Evolutionary conservation across 1,140 invertebrate genomes (phyloP).

Genomic region (Nasonia giraulti): DNA sequence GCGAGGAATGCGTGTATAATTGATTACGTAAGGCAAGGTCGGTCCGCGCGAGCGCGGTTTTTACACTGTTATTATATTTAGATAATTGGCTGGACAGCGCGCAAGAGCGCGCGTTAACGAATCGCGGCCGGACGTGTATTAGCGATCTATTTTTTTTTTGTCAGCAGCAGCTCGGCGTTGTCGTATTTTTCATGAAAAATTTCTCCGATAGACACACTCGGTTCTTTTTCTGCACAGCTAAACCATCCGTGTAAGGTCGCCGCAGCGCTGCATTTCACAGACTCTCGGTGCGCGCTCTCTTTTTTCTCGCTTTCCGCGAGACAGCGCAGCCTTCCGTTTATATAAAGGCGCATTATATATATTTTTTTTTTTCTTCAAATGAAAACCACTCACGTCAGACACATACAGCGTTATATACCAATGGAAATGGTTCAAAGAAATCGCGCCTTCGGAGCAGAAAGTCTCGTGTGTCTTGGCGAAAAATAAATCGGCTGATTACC

Average conservation of each 20-base stretch:
- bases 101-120: slow-evolving; percentile 18
- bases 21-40: slow-evolving; percentile 43
- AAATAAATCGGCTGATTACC: background rate
- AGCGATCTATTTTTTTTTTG: too few species aligned
- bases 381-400: background rate
- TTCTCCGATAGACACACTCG: background rate
- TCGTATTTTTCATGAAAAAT: background rate
- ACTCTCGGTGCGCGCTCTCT: background rate
- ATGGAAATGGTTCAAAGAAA: too few species aligned
- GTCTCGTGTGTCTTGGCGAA: background rate
- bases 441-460: background rate
- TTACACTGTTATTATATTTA: slow-evolving; percentile 40
- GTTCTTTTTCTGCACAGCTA: background rate
- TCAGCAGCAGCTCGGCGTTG: too few species aligned
- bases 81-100: slow-evolving; percentile 23
- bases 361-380: too few species aligned
- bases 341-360: background rate
- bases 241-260: slow-evolving; percentile 2
- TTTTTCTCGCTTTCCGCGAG: background rate
- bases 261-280: background rate
- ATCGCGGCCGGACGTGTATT: background rate
- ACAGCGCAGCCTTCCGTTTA: background rate
- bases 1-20: slow-evolving; percentile 36
- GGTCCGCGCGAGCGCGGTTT: background rate
- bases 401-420: too few species aligned